Evolutionary conservation across 2,888 invertebrate genomes (phyloP), one percentile per base, ranked within the genome.

Genomic region (Alsophila aescularia): DNA sequence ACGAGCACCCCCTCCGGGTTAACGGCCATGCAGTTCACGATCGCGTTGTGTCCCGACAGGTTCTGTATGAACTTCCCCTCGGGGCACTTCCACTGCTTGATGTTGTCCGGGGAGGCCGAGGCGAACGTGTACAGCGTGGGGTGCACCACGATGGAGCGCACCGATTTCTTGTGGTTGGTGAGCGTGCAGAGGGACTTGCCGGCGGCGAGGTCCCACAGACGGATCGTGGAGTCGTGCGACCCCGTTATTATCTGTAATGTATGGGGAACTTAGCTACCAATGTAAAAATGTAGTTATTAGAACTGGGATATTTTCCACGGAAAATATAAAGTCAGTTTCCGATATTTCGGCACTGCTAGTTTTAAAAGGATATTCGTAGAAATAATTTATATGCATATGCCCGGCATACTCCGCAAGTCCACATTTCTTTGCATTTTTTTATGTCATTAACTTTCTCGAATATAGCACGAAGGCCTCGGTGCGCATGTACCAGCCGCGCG

Each of bases 21-120:
- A 5, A 97, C 96, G 0, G 98, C 98, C 87, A 99, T 93, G 72
- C 98, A 98, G 90, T 99, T 99, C 21, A 99, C 95, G 64, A 99
- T 99, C 0, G 99, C 97, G 83, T 98, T 99, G 82, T 99, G 99
- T 0, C 99, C 99, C 0, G 97, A 96, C 51, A 99, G 91, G 82
- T 99, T 99, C 98, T 99, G 99, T 50, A 99, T 96, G 79, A 99
- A 99, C 78, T 97, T 97, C 1, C 99, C 99, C 71, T 99, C 98
- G 0, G 99, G 99, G 76, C 98, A 98, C 81, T 97, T 97, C 99
- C 99, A 99, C 80, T 99, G 98, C 79, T 99, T 99, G 62, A 99
- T 98, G 79, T 99, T 99, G 81, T 99, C 99, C 0, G 99, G 98
- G 0, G 99, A 98, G 0, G 98, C 99, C 0, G 98, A 98, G 0